phyloP scores from a whole-genome alignment of 2,888 invertebrate genomes.

The Eremobia ochroleuca region DNA sequence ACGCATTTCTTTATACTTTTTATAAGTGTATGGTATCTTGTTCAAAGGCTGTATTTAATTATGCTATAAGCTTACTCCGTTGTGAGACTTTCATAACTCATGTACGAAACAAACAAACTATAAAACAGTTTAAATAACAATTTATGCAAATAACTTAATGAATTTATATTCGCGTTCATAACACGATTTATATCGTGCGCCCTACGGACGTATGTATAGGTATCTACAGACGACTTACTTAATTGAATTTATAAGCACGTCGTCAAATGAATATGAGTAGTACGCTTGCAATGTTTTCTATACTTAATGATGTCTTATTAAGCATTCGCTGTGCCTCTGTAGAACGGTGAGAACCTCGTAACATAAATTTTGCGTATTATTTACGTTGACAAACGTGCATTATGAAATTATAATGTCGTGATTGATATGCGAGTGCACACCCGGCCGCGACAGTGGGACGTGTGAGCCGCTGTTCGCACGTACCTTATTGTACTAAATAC shows the following conservation, averaged over 20 bases:
- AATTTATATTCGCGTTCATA: constrained; percentile 82
- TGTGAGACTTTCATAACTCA: constrained; percentile 68
- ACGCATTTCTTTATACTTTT: not conserved
- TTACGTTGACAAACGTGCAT: constrained; percentile 89
- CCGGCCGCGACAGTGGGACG: constrained; percentile 78
- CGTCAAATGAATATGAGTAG: constrained; percentile 88
- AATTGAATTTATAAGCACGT: constrained; percentile 90
- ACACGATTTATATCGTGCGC: constrained; percentile 80
- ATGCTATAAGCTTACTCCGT: constrained; percentile 12
- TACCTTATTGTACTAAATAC: constrained; percentile 71
- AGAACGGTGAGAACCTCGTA: constrained; percentile 90
- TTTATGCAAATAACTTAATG: constrained; percentile 84
- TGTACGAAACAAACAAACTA: constrained; percentile 75
- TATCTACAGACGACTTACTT: constrained; percentile 81
- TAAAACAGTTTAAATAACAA: constrained; percentile 80
- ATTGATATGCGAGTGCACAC: constrained; percentile 84
- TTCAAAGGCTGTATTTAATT: constrained; percentile 35
- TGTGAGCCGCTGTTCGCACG: constrained; percentile 75
- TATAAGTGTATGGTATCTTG: not conserved
- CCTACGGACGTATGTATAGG: constrained; percentile 69
- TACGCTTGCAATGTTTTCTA: constrained; percentile 77
- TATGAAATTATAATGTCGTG: constrained; percentile 90
- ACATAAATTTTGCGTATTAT: constrained; percentile 91
- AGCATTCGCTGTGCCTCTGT: constrained; percentile 84
- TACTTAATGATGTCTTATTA: constrained; percentile 82